phyloP scores from a whole-genome alignment of 1,140 invertebrate species.

The Achatina immaculata region DNA sequence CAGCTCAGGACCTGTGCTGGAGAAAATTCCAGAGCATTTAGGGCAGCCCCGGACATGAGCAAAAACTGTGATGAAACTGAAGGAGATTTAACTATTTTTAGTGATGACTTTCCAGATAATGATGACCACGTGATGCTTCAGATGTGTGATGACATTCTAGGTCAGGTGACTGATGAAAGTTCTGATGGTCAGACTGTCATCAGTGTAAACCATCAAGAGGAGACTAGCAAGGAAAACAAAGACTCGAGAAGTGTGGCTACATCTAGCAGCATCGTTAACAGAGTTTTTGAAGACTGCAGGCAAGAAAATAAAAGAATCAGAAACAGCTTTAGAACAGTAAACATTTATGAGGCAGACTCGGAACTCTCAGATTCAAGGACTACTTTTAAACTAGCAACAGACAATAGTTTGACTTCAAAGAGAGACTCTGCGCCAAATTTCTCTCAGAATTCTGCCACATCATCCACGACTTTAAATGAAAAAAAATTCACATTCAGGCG shows the following conservation, averaged over 20 bases:
- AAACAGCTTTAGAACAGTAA: neutral
- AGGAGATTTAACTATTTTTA: neutral
- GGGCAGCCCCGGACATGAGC: too few relatives aligned
- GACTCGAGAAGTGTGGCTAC: neutral
- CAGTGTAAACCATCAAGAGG: neutral
- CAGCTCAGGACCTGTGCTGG: too few relatives aligned
- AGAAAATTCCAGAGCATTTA: too few relatives aligned
- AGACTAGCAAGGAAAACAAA: neutral
- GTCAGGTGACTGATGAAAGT: neutral
- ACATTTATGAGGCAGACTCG: neutral
- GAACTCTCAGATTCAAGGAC: neutral
- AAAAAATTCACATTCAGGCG: neutral
- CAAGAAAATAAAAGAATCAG: neutral
- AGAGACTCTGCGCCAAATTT: neutral
- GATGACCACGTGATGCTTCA: neutral
- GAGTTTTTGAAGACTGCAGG: neutral
- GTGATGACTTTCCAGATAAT: neutral
- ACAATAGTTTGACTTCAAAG: neutral
- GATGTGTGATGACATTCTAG: neutral
- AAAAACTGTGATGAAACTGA: too few relatives aligned
- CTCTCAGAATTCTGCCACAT: neutral
- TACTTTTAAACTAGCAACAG: neutral
- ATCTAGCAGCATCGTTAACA: neutral
- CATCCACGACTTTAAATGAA: neutral
- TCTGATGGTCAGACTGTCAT: neutral